Base-by-base conservation (phyloP, 2,113 vertebrate genomes). In the Oryzias curvinotus region DNA sequence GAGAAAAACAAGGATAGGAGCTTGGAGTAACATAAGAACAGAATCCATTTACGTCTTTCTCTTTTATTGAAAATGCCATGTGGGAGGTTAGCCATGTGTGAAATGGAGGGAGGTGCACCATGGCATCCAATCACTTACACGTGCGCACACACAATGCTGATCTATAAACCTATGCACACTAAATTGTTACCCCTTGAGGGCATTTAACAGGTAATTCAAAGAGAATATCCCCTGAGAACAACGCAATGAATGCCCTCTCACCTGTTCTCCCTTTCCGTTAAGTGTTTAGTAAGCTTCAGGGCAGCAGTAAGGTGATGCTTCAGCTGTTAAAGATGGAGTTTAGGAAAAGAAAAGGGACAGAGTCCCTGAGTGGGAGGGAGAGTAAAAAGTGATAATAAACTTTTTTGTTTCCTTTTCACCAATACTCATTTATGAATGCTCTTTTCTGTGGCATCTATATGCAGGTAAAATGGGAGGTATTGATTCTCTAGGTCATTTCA, bases 171-270 rank as follows among this genome's bases (percentile, higher is more conserved):
- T 52, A 61, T 30, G 8, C 60, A 75, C 5, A 21, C 10, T 52
- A 68, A 77, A 70, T 69, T 56, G 66, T 72, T 64, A 80, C 77
- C 90, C 82, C 85, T 77, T 49, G 86, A 88, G 90, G 81, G 85
- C 78, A 80, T 85, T 88, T 89, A 85, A 88, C 89, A 91, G 90
- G 90, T 91, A 90, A 91, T 91, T 91, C 87, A 90, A 88, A 87
- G 85, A 86, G 68, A 82, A 81, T 74, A 69, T 80, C 88, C 78
- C 67, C 54, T 68, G 81, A 83, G 84, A 79, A 78, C 15, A 66
- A 71, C 84, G 81, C 73, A 75, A 63, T 86, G 85, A 88, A 85
- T 56, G 73, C 83, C 73, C 65, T 76, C 75, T 74, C 44, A 55
- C 83, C 82, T 83, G 65, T 66, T 82, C 68, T 65, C 75, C 64